Base-by-base conservation (phyloP, 2,888 invertebrate genomes). In the Meghimatium bilineatum region DNA sequence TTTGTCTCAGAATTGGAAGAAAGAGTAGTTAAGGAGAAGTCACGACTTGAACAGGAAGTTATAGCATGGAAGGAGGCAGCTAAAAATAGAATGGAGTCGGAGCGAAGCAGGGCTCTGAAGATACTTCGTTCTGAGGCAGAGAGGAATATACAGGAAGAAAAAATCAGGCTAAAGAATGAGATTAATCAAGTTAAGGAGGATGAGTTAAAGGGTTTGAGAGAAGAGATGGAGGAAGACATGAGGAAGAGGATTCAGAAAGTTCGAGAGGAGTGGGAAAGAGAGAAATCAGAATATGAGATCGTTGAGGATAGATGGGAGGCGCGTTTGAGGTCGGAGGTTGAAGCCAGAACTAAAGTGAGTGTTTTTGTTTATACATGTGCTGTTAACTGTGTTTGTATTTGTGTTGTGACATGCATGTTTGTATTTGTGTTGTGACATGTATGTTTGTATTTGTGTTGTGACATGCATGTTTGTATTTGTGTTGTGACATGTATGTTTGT, bases 1-100 rank as follows among this genome's bases (percentile, higher is more conserved):
- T 82, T 83, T 63, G 34, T 77, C 5, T 52, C 49, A n/a, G 83
- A 85, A 75, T 14, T 86, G 67, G 36, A 81, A 0, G 83, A 44
- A 14, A 34, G 81, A 49, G 63, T 86, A 34, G 26, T 32, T 72
- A 80, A 79, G 49, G 83, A 85, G 49, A 80, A 79, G 72, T 63
- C 82, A n/a, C 72, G 80, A 1, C 52, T 79, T 23, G 75, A 63
- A 26, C 69, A 67, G 72, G 84, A 86, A 29, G 49, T 67, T 32
- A 34, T 17, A 44, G 23, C 29, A 0, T 78, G 72, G 83, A 36
- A 56, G 60, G 85, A 85, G 67, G 66, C 71, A 29, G 83, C 56
- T 17, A 75, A n/a, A 29, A 80, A 60, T 26, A 78, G 34, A 52
- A 60, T 81, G 49, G 63, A 72, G 49, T 67, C 56, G 32, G 77